Conservation (phyloP, 1,140 invertebrate genomes). For the Neoseiulus cucumeris region DNA sequence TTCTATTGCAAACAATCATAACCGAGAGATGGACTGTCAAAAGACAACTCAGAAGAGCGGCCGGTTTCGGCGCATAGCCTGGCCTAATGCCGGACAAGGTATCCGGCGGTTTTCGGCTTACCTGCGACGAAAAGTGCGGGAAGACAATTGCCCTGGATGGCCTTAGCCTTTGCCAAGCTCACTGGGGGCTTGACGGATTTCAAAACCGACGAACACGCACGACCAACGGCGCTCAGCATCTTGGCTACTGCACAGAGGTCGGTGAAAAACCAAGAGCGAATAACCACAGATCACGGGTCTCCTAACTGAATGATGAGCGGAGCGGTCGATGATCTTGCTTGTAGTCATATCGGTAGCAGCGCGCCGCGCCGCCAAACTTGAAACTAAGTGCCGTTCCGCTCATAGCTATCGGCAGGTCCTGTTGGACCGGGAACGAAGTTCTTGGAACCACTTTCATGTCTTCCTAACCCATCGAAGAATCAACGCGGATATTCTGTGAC, state of each 20-base stretch:
- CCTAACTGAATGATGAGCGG: neutral
- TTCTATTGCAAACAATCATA: no score
- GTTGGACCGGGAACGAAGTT: no score
- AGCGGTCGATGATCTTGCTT: neutral
- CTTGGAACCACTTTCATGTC: no score
- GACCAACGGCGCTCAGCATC: conserved; percentile 41
- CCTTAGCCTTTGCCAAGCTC: conserved; percentile 30
- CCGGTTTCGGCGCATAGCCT: no score
- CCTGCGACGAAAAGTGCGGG: conserved; percentile 34
- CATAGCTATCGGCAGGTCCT: no score
- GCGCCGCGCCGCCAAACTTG: neutral
- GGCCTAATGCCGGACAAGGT: no score
- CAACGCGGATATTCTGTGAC: no score
- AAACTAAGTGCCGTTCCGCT: no score
- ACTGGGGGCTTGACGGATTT: conserved; percentile 37
- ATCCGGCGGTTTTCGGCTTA: conserved; percentile 29
- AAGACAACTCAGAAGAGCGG: no score
- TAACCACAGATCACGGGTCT: neutral
- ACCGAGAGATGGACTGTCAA: no score
- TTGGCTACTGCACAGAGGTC: conserved; percentile 27
- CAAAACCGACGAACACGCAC: conserved; percentile 37
- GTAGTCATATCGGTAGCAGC: neutral
- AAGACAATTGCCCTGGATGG: conserved; percentile 34
- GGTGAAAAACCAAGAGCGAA: conserved; percentile 11
- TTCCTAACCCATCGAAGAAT: no score